Percentiles rank a stretch among this genome's conserved stretches.
These are phyloP conservation scores for Diabrotica virgifera DNA, from an alignment of 1,140 invertebrate genomes.

Conservation along the genomic window DNA sequence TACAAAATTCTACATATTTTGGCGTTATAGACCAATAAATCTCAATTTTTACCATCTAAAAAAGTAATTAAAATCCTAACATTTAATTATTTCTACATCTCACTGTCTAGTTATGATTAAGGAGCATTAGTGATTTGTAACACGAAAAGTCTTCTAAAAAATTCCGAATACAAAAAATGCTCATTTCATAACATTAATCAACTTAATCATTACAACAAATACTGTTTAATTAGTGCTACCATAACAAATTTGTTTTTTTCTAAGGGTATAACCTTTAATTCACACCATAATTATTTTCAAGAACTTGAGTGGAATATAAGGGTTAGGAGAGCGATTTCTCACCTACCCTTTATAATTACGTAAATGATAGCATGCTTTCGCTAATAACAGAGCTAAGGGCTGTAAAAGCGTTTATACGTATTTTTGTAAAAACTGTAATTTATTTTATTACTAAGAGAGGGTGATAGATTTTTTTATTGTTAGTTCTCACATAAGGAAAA, in stretches of 20 bases:
- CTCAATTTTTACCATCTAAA: too few species aligned
- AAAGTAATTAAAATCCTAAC: not conserved
- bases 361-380: slow-evolving; percentile 38
- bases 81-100: not conserved
- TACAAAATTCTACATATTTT: too few species aligned
- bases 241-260: not conserved
- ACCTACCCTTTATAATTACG: slow-evolving; percentile 37
- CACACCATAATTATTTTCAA: slow-evolving; percentile 16
- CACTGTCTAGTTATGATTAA: not conserved
- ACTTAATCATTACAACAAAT: slow-evolving; percentile 22
- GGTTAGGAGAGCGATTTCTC: slow-evolving; percentile 23
- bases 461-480: too few species aligned
- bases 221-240: slow-evolving; percentile 14
- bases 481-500: too few species aligned
- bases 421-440: not conserved
- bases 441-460: too few species aligned
- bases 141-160: not conserved
- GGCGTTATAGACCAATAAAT: too few species aligned
- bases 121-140: not conserved
- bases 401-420: not conserved
- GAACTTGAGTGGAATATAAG: not conserved
- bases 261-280: slow-evolving; percentile 19
- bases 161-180: not conserved
- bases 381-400: slow-evolving; percentile 35
- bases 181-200: slow-evolving; percentile 16